These are phyloP conservation scores for Bhutanitis thaidina DNA, from an alignment of 2,888 invertebrate genomes.

Conservation along the genomic window DNA sequence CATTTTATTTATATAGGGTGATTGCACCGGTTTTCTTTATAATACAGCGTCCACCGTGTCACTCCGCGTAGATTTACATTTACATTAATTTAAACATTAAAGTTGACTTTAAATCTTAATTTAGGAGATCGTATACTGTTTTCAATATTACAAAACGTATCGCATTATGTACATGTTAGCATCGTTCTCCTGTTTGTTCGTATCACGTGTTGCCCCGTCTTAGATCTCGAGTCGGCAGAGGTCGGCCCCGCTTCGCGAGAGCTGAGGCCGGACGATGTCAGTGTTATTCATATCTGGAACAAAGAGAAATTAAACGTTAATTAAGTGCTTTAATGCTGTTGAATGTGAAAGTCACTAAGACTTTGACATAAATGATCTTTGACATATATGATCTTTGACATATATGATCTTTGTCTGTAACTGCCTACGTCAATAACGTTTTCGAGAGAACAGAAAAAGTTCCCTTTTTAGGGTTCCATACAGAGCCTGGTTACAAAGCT, in stretches of 20 bases:
- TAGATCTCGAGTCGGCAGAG: not conserved
- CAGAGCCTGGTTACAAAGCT: no score
- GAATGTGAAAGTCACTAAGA: no score
- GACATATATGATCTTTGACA: no score
- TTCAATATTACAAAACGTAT: slow-evolving; percentile 79
- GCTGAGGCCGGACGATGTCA: slow-evolving; percentile 50
- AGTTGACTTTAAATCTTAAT: slow-evolving; percentile 79
- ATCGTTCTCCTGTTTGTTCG: slow-evolving; percentile 69
- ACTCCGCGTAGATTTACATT: slow-evolving; percentile 59
- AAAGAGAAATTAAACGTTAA: slow-evolving; percentile 21
- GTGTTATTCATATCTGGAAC: slow-evolving; percentile 69
- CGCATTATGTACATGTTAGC: slow-evolving; percentile 75
- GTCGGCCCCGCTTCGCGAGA: slow-evolving; percentile 5
- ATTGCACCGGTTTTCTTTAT: slow-evolving; percentile 53
- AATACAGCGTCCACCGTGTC: slow-evolving; percentile 62
- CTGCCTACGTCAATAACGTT: no score
- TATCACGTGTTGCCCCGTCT: slow-evolving; percentile 41
- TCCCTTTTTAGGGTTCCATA: no score
- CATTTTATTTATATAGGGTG: slow-evolving; percentile 51
- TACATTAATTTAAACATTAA: slow-evolving; percentile 70
- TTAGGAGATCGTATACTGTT: slow-evolving; percentile 81
- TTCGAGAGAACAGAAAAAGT: no score
- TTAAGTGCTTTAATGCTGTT: no score
- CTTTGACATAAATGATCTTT: no score
- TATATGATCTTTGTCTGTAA: no score